Evolutionary conservation across 1,140 invertebrate genomes (phyloP).

Genomic region (Macrobrachium nipponense): DNA sequence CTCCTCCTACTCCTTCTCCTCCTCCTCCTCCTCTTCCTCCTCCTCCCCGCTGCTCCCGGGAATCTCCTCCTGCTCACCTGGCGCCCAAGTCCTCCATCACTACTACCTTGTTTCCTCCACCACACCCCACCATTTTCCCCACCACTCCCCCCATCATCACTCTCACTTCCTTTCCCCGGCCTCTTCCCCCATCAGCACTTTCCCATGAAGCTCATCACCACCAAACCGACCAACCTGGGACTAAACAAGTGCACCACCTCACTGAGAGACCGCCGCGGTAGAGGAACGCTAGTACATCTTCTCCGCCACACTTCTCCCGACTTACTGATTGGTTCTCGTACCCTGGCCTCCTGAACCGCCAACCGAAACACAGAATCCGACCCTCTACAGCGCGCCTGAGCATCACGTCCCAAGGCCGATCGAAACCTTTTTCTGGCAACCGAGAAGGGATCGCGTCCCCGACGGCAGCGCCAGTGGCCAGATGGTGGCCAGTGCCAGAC

Average conservation of each 20-base stretch:
- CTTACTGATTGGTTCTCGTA: conserved; percentile 54
- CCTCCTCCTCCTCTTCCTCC: conserved; percentile 12
- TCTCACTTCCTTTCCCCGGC: conserved; percentile 5
- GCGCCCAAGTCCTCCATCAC: conserved; percentile 30
- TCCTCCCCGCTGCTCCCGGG: background rate
- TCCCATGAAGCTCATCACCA: background rate
- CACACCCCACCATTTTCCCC: background rate
- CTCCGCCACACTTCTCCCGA: conserved; percentile 46
- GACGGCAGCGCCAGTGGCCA: conserved; percentile 39
- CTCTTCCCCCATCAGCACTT: conserved; percentile 3
- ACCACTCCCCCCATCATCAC: background rate
- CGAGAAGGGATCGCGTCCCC: conserved; percentile 28
- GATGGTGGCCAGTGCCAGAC: conserved; percentile 19
- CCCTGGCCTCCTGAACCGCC: conserved; percentile 35
- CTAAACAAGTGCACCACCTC: conserved; percentile 50
- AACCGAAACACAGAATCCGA: conserved; percentile 31
- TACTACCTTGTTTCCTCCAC: conserved; percentile 51
- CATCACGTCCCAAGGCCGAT: conserved; percentile 32
- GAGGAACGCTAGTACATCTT: conserved; percentile 46
- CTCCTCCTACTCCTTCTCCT: background rate
- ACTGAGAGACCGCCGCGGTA: conserved; percentile 46
- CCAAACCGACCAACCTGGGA: conserved; percentile 45
- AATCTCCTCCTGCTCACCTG: conserved; percentile 4
- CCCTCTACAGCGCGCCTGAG: conserved; percentile 21
- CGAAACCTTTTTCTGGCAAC: conserved; percentile 16